phyloP scores from a whole-genome alignment of 2,888 invertebrate genomes.

The Troglohyphantes excavatus region DNA sequence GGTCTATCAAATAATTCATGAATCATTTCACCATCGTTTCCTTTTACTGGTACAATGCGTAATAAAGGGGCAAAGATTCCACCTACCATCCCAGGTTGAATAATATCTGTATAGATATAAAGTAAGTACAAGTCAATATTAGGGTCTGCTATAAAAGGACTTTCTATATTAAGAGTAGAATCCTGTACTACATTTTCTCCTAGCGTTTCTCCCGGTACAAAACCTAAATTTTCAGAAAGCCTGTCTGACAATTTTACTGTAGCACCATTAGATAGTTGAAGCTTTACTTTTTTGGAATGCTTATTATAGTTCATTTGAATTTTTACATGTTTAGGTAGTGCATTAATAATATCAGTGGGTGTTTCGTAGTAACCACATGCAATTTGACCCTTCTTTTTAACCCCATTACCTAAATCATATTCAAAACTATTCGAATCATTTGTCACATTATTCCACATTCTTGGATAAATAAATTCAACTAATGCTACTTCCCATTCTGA shows the following conservation, averaged over 20 bases:
- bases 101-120: constrained; percentile 80
- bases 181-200: neutral
- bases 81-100: constrained; percentile 80
- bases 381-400: neutral
- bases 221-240: constrained; percentile 19
- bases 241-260: neutral
- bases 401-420: constrained; percentile 8
- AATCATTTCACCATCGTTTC: constrained; percentile 26
- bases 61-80: constrained; percentile 80
- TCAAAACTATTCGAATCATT: neutral
- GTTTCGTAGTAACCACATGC: constrained; percentile 27
- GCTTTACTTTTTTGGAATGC: constrained; percentile 3
- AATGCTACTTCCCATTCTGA: constrained; percentile 80
- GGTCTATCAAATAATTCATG: constrained; percentile 16
- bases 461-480: constrained; percentile 79
- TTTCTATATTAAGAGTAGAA: neutral
- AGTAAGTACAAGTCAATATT: neutral
- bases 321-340: neutral
- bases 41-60: constrained; percentile 79
- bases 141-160: constrained; percentile 24
- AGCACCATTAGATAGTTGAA: neutral
- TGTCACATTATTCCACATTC: constrained; percentile 6
- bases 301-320: neutral
- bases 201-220: too few relatives aligned
- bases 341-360: constrained; percentile 7